These are phyloP conservation scores for Mallotus villosus DNA, from an alignment of 2,797 vertebrate genomes.

Conservation along the genomic window DNA sequence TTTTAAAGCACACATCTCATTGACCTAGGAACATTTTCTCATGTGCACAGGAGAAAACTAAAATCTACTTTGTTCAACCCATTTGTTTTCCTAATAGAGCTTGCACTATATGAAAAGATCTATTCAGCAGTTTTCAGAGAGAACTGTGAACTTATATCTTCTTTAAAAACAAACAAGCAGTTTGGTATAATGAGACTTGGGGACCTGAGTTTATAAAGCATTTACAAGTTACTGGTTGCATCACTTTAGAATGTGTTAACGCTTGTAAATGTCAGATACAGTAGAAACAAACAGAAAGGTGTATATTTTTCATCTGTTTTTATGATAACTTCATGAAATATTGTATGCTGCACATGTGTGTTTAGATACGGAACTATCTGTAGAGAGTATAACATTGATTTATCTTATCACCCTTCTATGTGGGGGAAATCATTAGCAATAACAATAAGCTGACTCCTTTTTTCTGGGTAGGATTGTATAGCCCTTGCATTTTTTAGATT, in stretches of 20 bases:
- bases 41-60: no score
- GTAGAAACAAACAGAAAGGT: not conserved
- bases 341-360: not conserved
- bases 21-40: no score
- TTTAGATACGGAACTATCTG: not conserved
- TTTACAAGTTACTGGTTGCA: not conserved
- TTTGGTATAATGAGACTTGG: not conserved
- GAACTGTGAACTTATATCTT: no score
- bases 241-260: not conserved
- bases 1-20: no score
- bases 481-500: slow-evolving; percentile 51
- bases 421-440: slow-evolving; percentile 42
- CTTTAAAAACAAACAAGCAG: no score
- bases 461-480: slow-evolving; percentile 40
- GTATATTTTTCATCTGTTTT: not conserved
- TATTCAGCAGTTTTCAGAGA: not conserved
- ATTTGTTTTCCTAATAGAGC: no score
- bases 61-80: no score
- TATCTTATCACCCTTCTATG: slow-evolving; percentile 25
- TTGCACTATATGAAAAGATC: not conserved
- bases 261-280: not conserved
- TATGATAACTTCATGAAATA: not conserved
- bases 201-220: not conserved
- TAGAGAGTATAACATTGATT: slow-evolving; percentile 14
- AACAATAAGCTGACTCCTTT: slow-evolving; percentile 46